A percentile compares a stretch with the other conserved stretches of the same genome.
Evolutionary conservation across 2,113 vertebrate genomes (phyloP).

Genomic region (Podarcis muralis): DNA sequence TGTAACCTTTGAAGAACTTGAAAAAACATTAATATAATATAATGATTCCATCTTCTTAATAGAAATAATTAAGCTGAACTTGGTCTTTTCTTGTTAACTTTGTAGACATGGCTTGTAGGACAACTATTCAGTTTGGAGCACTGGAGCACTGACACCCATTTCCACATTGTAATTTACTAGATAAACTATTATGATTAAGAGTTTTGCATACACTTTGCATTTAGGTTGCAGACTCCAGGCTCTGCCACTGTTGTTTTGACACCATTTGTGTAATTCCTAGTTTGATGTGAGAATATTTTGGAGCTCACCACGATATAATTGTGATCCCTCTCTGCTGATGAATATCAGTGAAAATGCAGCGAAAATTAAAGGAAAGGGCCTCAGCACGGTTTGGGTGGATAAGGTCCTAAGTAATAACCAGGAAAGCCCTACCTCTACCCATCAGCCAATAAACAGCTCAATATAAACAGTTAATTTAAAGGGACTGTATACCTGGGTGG

Average conservation of each 20-base stretch:
- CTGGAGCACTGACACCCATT: background rate
- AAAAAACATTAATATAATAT: background rate
- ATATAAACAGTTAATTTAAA: background rate
- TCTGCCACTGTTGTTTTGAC: slow-evolving; percentile 8
- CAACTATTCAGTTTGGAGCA: background rate
- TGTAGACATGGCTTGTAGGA: background rate
- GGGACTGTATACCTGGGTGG: background rate
- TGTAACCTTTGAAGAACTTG: background rate
- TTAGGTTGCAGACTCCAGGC: slow-evolving; percentile 1
- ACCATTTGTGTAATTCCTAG: background rate
- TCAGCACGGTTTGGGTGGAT: background rate
- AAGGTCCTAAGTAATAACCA: background rate
- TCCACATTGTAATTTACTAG: slow-evolving; percentile 8
- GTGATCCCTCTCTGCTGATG: background rate
- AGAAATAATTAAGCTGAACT: background rate
- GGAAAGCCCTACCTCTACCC: no score
- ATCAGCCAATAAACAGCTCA: background rate
- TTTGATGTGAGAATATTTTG: slow-evolving; percentile 1
- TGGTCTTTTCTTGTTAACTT: background rate
- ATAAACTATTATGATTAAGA: slow-evolving; percentile 23
- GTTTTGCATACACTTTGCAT: slow-evolving; percentile 19
- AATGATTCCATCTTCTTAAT: background rate
- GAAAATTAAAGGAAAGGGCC: background rate
- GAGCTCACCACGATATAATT: background rate
- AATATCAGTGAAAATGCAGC: background rate